Percentiles rank a stretch among this genome's conserved stretches.
Evolutionary conservation across 2,888 invertebrate species (phyloP).

Genomic region (Volucella inflata): DNA sequence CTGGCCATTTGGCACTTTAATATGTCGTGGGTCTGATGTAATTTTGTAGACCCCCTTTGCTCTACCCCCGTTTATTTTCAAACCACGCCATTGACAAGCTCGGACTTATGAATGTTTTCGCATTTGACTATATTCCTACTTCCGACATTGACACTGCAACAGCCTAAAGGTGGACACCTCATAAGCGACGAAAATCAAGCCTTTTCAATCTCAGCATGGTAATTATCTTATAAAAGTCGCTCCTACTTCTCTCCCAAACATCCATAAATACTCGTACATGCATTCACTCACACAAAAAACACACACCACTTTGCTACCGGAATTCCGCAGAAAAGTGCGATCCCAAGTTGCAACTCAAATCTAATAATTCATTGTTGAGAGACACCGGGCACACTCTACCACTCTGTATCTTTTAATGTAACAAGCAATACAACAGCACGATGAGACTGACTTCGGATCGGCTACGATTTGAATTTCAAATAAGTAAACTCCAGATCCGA

Average conservation of each 20-base stretch:
- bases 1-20: no score
- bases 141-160: no score
- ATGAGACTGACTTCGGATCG: conserved; percentile 34
- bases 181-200: conserved; percentile 43
- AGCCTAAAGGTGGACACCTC: conserved; percentile 28
- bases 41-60: no score
- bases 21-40: no score
- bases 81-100: no score
- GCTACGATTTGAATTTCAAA: conserved; percentile 65
- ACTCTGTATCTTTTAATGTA: conserved; percentile 5
- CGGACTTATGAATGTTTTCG: no score
- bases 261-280: conserved; percentile 11
- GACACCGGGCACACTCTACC: conserved; percentile 6
- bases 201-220: conserved; percentile 61
- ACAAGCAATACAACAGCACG: conserved; percentile 30
- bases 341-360: conserved; percentile 5
- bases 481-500: conserved; percentile 40
- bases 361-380: conserved; percentile 59
- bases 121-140: no score
- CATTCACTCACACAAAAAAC: conserved; percentile 1
- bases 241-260: conserved; percentile 28
- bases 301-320: conserved; percentile 45
- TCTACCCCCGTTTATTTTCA: no score
- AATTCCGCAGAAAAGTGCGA: conserved; percentile 64
- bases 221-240: conserved; percentile 58